phyloP scores from a whole-genome alignment of 1,140 invertebrate species.

The Aphis craccivora region DNA sequence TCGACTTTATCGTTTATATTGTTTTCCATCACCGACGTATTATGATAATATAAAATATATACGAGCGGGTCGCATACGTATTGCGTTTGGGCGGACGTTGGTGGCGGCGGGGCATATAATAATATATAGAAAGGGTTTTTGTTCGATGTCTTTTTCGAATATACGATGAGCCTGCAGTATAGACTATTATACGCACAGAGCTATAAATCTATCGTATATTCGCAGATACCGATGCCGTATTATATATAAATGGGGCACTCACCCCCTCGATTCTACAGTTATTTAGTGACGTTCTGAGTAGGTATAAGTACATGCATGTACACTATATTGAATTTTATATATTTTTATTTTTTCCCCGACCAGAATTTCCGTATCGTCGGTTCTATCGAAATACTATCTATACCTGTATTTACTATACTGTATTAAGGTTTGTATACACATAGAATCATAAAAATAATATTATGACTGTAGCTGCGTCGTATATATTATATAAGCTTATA shows the following conservation, averaged over 20 bases:
- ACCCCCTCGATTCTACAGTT: neutral
- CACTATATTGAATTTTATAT: neutral
- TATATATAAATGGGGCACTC: neutral
- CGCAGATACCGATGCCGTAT: neutral
- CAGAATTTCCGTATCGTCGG: neutral
- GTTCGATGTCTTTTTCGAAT: neutral
- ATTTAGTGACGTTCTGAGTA: neutral
- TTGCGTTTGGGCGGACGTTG: neutral
- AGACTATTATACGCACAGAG: neutral
- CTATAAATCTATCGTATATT: conserved; percentile 6
- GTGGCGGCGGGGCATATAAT: neutral
- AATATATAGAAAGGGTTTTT: neutral
- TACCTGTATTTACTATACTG: neutral
- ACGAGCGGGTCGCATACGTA: neutral
- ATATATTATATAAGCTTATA: neutral
- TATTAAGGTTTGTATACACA: conserved; percentile 4
- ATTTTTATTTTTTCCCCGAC: neutral
- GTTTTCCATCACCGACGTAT: neutral
- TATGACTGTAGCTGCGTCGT: neutral
- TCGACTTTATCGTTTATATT: conserved; percentile 4
- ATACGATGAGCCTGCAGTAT: neutral
- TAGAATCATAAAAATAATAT: neutral
- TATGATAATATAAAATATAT: neutral
- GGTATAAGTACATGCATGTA: neutral
- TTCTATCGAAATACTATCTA: neutral